phyloP scores from a whole-genome alignment of 1,140 invertebrate species.

The Chionoecetes opilio region DNA sequence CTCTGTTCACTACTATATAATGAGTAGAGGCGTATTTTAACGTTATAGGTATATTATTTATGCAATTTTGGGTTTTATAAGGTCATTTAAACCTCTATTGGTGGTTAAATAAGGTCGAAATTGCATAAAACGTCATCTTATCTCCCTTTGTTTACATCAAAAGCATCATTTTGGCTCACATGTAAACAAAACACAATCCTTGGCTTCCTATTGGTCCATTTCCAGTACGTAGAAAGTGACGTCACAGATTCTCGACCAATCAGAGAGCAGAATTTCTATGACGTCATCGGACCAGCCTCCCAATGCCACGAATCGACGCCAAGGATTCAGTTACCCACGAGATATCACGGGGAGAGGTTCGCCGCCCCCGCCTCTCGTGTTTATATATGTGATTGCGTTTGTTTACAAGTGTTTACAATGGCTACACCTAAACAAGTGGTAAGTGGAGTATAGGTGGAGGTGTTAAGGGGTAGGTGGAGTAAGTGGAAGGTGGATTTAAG shows the following conservation, averaged over 20 bases:
- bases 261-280: neutral
- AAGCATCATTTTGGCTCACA: too few relatives aligned
- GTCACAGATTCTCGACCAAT: neutral
- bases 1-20: too few relatives aligned
- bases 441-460: neutral
- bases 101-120: too few relatives aligned
- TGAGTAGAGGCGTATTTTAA: too few relatives aligned
- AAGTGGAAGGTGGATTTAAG: neutral
- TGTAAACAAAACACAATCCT: too few relatives aligned
- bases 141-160: too few relatives aligned
- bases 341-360: neutral
- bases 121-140: too few relatives aligned
- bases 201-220: neutral
- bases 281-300: neutral
- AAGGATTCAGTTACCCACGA: neutral
- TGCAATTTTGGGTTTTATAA: too few relatives aligned
- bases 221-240: neutral
- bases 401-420: neutral
- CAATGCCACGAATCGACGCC: neutral
- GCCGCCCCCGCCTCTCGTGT: neutral
- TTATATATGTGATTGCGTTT: neutral
- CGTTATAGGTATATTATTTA: too few relatives aligned
- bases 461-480: neutral
- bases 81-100: too few relatives aligned
- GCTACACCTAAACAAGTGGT: neutral